Conservation (phyloP, 2,888 invertebrate species). For the Diloba caeruleocephala region DNA sequence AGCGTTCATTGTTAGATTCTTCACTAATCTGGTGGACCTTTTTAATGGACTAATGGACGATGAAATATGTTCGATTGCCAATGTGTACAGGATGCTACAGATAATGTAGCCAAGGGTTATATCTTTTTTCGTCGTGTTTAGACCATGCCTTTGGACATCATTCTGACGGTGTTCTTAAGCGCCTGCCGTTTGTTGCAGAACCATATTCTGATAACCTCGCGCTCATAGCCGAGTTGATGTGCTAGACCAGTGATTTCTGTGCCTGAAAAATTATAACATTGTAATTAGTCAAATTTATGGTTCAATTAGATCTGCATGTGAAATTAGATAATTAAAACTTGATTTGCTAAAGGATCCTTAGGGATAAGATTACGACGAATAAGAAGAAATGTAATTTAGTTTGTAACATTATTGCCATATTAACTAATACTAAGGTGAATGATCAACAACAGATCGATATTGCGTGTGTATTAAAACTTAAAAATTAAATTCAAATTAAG, state of each 20-base stretch:
- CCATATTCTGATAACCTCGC: slow-evolving; percentile 99
- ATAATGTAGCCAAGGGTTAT: background rate
- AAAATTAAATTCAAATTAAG: too few species aligned
- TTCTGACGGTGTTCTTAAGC: slow-evolving; percentile 98
- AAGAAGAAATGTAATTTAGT: too few species aligned
- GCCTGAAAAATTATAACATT: slow-evolving; percentile 89
- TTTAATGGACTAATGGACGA: slow-evolving; percentile 40
- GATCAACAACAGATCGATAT: too few species aligned
- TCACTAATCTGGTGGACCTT: slow-evolving; percentile 45
- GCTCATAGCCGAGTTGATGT: slow-evolving; percentile 98
- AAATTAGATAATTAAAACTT: slow-evolving; percentile 6
- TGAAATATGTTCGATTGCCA: slow-evolving; percentile 23
- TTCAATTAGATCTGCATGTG: background rate
- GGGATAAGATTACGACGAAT: too few species aligned
- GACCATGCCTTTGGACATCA: slow-evolving; percentile 97
- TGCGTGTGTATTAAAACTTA: too few species aligned
- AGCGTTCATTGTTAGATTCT: slow-evolving; percentile 41
- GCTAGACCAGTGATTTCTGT: slow-evolving; percentile 99
- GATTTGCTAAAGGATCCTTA: too few species aligned
- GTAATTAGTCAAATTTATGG: slow-evolving; percentile 19
- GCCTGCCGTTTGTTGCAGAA: slow-evolving; percentile 99
- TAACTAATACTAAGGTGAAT: too few species aligned
- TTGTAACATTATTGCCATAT: too few species aligned
- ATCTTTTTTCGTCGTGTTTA: slow-evolving; percentile 71
- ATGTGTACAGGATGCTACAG: slow-evolving; percentile 29